Percentiles rank a stretch among this genome's conserved stretches.
Conservation (phyloP, 1,140 invertebrate genomes). For the Drosophila funebris region DNA sequence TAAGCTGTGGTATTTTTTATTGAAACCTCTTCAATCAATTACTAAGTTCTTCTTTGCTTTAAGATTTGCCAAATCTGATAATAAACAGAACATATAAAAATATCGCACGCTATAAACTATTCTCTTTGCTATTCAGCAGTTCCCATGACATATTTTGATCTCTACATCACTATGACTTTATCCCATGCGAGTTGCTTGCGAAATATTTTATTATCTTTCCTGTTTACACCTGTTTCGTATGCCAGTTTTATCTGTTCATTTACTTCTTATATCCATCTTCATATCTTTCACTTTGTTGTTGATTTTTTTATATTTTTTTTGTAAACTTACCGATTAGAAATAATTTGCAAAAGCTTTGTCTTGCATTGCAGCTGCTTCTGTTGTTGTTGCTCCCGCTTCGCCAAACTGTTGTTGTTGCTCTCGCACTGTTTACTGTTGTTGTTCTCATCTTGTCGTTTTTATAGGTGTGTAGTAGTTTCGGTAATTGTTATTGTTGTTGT, state of each 20-base stretch:
- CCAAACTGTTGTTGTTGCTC: slow-evolving; percentile 23
- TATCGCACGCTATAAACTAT: too few relatives aligned
- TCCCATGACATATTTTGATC: too few relatives aligned
- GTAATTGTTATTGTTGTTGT: slow-evolving; percentile 27
- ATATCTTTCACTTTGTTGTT: neutral
- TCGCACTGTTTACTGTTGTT: slow-evolving; percentile 44
- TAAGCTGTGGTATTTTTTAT: too few relatives aligned
- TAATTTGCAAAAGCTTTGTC: slow-evolving; percentile 57
- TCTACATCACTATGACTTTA: too few relatives aligned
- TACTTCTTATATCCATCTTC: neutral
- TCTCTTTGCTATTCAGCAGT: too few relatives aligned
- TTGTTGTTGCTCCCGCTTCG: neutral
- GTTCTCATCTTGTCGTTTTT: slow-evolving; percentile 10
- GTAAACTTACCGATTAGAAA: slow-evolving; percentile 67
- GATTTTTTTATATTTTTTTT: neutral
- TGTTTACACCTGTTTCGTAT: neutral
- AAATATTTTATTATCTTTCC: neutral
- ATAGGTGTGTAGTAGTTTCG: neutral
- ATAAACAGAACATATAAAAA: too few relatives aligned
- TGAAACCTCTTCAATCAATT: too few relatives aligned
- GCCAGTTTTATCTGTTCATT: neutral
- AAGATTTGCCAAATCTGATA: too few relatives aligned
- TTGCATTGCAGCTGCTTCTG: slow-evolving; percentile 25
- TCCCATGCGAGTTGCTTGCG: neutral
- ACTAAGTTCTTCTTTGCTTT: too few relatives aligned